Conservation (phyloP, 2,113 vertebrate genomes). For the Electrona antarctica region DNA sequence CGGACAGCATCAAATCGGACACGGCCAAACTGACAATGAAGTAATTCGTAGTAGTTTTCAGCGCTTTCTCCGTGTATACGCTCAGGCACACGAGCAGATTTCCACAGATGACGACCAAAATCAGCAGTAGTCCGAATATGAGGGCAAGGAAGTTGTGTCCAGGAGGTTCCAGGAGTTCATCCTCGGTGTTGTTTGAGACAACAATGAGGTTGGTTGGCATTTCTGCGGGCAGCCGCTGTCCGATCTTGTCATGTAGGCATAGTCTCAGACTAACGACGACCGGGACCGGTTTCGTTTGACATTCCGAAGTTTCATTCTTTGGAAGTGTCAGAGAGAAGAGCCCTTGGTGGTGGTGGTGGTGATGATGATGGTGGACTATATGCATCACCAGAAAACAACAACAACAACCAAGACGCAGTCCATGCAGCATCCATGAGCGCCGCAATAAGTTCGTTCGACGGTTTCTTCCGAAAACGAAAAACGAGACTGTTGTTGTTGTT, state of each 20-base stretch:
- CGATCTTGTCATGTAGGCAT: slow-evolving; percentile 33
- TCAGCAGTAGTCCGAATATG: slow-evolving; percentile 86
- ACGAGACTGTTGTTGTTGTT: background rate
- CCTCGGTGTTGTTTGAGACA: slow-evolving; percentile 25
- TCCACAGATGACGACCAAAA: slow-evolving; percentile 86
- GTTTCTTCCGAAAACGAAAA: background rate
- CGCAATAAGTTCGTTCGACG: background rate
- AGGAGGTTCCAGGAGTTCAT: slow-evolving; percentile 5
- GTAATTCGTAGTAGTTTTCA: slow-evolving; percentile 96
- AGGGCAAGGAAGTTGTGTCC: slow-evolving; percentile 80
- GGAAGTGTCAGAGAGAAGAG: background rate
- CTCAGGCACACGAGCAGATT: slow-evolving; percentile 92
- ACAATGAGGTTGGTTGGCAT: slow-evolving; percentile 74
- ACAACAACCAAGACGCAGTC: too few species aligned
- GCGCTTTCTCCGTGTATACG: slow-evolving; percentile 88
- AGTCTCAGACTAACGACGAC: slow-evolving; percentile 1
- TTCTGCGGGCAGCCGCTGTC: slow-evolving; percentile 34
- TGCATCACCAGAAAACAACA: too few species aligned
- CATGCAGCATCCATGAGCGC: too few species aligned
- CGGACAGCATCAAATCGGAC: slow-evolving; percentile 88
- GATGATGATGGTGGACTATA: too few species aligned
- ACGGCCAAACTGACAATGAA: slow-evolving; percentile 94
- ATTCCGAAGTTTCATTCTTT: slow-evolving; percentile 1
- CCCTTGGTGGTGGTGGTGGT: too few species aligned
- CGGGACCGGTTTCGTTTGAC: background rate